Conservation (phyloP, 2,113 vertebrate species). For the Menura novaehollandiae region DNA sequence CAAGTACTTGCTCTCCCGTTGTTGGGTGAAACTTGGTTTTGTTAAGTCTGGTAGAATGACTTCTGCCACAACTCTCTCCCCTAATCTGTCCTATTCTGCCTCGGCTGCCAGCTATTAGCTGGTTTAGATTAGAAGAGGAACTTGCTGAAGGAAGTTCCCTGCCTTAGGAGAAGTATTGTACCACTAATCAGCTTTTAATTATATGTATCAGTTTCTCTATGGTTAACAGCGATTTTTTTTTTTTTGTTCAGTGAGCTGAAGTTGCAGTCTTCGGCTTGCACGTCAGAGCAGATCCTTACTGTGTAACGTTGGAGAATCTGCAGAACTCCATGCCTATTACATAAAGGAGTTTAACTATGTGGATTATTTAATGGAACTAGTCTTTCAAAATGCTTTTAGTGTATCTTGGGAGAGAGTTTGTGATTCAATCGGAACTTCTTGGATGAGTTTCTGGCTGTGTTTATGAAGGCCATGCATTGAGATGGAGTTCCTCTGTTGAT, state of each 20-base stretch:
- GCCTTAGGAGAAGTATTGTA: constrained; percentile 16
- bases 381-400: background rate
- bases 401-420: background rate
- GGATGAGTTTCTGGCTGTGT: background rate
- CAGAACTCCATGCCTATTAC: background rate
- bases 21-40: background rate
- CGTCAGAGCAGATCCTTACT: background rate
- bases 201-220: background rate
- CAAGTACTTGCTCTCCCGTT: background rate
- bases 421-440: background rate
- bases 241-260: background rate
- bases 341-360: background rate
- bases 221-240: background rate
- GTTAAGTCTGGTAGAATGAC: background rate
- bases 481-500: background rate
- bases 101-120: background rate
- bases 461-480: background rate
- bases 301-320: accelerated
- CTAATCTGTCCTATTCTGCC: background rate
- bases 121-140: background rate
- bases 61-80: background rate
- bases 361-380: background rate
- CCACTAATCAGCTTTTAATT: constrained; percentile 35
- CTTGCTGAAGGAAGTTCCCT: background rate
- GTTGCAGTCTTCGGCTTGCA: background rate